Base-by-base conservation (phyloP, 2,797 vertebrate species). In the Poecilia gillii region DNA sequence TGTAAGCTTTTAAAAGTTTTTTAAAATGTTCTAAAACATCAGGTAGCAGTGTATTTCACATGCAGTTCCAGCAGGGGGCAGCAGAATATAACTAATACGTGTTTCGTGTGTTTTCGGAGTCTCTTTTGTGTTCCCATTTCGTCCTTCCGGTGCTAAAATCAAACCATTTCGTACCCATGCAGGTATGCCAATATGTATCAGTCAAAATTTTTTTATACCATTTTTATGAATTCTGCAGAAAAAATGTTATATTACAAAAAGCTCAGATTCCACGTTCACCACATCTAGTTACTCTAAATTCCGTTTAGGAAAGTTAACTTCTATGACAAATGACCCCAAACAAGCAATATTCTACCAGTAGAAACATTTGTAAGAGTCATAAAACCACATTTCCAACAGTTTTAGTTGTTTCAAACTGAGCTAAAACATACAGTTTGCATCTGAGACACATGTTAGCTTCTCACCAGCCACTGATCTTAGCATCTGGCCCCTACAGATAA, bases 31-130 rank as follows among this genome's bases (percentile, higher is more conserved):
- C 12, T n/a, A 43, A 43, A 43, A 31, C 23, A 5, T 14, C 20
- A 12, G 11, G 4, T 1, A 43, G 20, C 0, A 9, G 36, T 79
- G 90, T 47, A 3, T 2, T 25, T 13, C 3, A 11, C 3, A 3
- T 0, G 4, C 0, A 11, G 0, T 0, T 79, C 86, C 93, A 86
- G 82, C 76, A 94, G 94, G 83, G 84, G 89, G 85, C 78, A 83
- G 87, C 88, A 95, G 68, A 93, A 78, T 72, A 49, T 28, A 68
- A 39, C 51, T 55, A 11, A 55, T 53, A 79, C 6, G 13, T 6
- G 13, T 16, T 62, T 31, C 1, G 12, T 13, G n/a, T 14, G 28
- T 59, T 59, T 1, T 31, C 5, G 57, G 28, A 62, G 6, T 12
- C 57, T 31, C 14, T 31, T 6, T 31, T 6, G 12, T 31, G 0